A percentile compares a stretch with the other conserved stretches of the same genome.
Conservation (phyloP, 2,113 vertebrate species). For the Corythornis cristatus region DNA sequence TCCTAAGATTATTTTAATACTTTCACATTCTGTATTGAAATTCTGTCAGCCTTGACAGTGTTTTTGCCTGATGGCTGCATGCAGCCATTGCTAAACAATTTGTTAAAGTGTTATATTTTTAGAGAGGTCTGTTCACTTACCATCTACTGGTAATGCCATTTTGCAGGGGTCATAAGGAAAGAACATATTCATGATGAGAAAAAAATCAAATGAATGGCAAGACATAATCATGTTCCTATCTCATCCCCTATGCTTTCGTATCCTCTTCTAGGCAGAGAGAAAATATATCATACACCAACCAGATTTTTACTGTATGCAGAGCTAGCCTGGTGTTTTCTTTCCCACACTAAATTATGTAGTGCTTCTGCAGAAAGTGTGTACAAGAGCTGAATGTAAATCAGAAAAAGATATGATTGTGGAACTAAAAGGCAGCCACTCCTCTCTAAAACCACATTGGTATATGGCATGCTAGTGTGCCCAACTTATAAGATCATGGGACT, state of each 20-base stretch:
- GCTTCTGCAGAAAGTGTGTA: constrained; percentile 50
- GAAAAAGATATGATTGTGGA: background rate
- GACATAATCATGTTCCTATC: background rate
- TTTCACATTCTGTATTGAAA: constrained; percentile 53
- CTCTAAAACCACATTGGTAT: background rate
- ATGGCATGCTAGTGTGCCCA: background rate
- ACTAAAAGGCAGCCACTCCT: background rate
- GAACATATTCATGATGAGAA: constrained; percentile 8
- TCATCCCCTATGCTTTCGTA: background rate
- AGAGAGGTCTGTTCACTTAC: constrained; percentile 19
- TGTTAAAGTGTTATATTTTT: constrained; percentile 45
- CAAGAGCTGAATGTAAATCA: constrained; percentile 66
- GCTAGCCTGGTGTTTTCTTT: constrained; percentile 21
- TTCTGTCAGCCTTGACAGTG: constrained; percentile 27
- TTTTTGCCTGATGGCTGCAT: constrained; percentile 34
- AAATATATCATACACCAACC: background rate
- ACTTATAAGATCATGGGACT: background rate
- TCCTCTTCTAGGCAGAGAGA: background rate
- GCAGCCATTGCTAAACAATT: constrained; percentile 56
- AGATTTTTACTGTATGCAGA: background rate
- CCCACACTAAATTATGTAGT: constrained; percentile 66
- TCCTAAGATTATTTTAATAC: constrained; percentile 56
- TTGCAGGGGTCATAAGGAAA: constrained; percentile 22
- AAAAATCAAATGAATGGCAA: constrained; percentile 1
- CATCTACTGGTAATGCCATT: constrained; percentile 11